Evolutionary conservation across 1,140 invertebrate genomes (phyloP), one percentile per base, ranked within the genome.

Genomic region (Andricus grossulariae): DNA sequence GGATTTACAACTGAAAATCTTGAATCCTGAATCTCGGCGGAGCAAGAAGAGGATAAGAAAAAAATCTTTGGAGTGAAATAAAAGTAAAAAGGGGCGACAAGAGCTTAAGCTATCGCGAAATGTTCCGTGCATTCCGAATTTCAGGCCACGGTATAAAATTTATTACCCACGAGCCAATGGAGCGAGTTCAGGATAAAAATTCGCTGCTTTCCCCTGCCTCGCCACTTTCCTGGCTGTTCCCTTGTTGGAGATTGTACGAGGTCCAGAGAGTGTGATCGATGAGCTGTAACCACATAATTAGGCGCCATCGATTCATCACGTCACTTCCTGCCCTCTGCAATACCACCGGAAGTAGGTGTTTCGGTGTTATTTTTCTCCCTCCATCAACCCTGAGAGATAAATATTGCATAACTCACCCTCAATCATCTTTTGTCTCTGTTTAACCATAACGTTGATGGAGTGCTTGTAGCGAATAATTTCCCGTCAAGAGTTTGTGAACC

Each of bases 221-320:
- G 0, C 19, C 6, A 18, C 45, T 50, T 51, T 54, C 39, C 54
- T 60, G 39, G 49, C 52, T 71, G 32, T 60, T 75, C 51, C 60
- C 45, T 75, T 15, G 60, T 54, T 52, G 74, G 60, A 75, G 52
- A 52, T 71, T 71, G 60, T 75, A 71, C 25, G 32, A 25, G 60
- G 60, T 66, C 60, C 60, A 39, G 60, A 66, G 25, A 45, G 32
- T 39, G 25, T 76, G 74, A 79, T 70, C 54, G 66, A 76, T 79
- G 74, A 50, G 13, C 2, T 19, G 15, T 15, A 19, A 21, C 19
- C 66, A 71, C 19, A 21, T 77, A 80, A 80, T 80, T 76, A 80
- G 71, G 39, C 54, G 49, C 25, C 72, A 66, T 57, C 75, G 72
- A 77, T 80, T 76, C 71, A 77, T 57, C 60, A 57, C 60, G 75